phyloP scores from a whole-genome alignment of 2,113 vertebrate genomes.

The Sceloporus tristichus region DNA sequence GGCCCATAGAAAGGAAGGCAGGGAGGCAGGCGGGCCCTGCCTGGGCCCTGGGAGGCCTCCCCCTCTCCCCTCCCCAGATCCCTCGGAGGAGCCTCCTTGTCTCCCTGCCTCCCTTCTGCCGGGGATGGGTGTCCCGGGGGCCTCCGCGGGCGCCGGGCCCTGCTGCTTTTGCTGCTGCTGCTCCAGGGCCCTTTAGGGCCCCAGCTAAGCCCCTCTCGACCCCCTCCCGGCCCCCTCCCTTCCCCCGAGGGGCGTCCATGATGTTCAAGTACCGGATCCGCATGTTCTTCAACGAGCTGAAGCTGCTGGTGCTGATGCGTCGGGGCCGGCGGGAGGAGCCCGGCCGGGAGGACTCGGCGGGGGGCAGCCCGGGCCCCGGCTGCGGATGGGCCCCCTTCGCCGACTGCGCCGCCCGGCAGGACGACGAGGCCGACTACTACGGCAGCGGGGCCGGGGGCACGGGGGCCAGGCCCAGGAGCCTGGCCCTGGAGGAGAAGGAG shows the following conservation, averaged over 20 bases:
- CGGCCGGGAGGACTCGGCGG: conserved; percentile 60
- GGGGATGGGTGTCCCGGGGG: conserved; percentile 21
- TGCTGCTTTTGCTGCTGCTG: not conserved
- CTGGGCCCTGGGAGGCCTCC: no score
- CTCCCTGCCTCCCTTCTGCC: no score
- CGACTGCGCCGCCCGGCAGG: conserved; percentile 86
- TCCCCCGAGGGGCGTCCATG: conserved; percentile 70
- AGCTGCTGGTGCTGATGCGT: conserved; percentile 94
- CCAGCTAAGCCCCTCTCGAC: conserved; percentile 18
- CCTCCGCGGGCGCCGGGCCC: not conserved
- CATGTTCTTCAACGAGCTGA: conserved; percentile 97
- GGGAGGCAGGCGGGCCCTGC: not conserved
- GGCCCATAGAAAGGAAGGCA: no score
- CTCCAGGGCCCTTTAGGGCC: conserved; percentile 9
- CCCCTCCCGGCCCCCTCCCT: not conserved
- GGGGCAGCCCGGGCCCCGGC: conserved; percentile 59
- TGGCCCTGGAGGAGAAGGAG: conserved; percentile 77
- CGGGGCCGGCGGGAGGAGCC: conserved; percentile 87
- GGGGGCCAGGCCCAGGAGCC: conserved; percentile 83
- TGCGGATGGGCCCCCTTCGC: conserved; percentile 89
- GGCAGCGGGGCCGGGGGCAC: conserved; percentile 76
- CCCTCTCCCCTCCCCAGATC: not conserved
- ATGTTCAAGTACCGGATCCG: conserved; percentile 98
- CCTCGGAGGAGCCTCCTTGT: not conserved
- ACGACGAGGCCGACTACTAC: conserved; percentile 90